These are phyloP conservation scores for Ploceus nigricollis DNA, from an alignment of 2,113 vertebrate genomes.

Conservation along the genomic window DNA sequence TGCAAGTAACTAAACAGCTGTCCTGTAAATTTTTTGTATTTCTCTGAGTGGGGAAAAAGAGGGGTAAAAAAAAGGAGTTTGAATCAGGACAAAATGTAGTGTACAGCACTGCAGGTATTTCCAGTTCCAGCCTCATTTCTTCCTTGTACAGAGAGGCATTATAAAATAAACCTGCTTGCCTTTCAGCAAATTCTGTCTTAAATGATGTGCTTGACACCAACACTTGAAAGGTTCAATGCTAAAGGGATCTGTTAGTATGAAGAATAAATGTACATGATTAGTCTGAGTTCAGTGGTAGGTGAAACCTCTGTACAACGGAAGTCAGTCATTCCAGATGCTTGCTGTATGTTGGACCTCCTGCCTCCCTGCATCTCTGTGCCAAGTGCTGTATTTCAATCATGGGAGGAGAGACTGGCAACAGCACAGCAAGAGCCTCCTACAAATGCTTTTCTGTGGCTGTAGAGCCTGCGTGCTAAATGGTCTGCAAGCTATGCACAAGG, in stretches of 20 bases:
- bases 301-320: background rate
- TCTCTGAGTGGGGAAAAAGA: background rate
- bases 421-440: background rate
- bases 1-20: slow-evolving; percentile 9
- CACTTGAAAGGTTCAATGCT: background rate
- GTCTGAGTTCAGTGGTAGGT: slow-evolving; percentile 11
- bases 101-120: background rate
- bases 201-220: background rate
- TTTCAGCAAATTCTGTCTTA: slow-evolving; percentile 16
- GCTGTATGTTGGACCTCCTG: background rate
- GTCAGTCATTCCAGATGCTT: background rate
- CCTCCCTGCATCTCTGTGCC: background rate
- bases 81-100: background rate
- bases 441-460: background rate
- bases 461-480: accelerated
- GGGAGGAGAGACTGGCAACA: accelerated
- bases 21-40: background rate
- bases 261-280: slow-evolving; percentile 33
- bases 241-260: background rate
- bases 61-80: background rate
- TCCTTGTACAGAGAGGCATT: background rate
- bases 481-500: background rate
- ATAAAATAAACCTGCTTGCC: background rate
- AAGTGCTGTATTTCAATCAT: background rate
- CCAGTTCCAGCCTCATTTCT: background rate